phyloP scores from a whole-genome alignment of 1,140 invertebrate genomes.

The Bathynomus jamesi region DNA sequence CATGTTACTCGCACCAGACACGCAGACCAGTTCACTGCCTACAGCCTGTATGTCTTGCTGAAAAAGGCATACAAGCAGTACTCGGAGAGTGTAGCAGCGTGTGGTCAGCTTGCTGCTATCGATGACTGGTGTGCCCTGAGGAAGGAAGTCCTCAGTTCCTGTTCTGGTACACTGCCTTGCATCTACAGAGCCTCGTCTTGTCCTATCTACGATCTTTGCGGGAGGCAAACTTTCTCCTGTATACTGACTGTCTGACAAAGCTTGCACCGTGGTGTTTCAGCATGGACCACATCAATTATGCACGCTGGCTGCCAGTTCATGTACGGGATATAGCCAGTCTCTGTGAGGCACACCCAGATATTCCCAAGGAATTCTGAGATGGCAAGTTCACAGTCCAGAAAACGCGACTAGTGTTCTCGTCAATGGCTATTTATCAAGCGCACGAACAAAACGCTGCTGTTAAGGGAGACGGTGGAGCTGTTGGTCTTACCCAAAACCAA shows the following conservation, averaged over 20 bases:
- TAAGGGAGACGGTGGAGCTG: not conserved
- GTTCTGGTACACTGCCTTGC: constrained; percentile 2
- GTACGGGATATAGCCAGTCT: not conserved
- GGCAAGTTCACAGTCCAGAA: not conserved
- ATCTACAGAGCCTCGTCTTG: not conserved
- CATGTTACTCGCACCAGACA: constrained; percentile 20
- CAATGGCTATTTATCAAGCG: not conserved
- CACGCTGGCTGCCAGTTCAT: not conserved
- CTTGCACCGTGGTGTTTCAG: not conserved
- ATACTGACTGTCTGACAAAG: not conserved
- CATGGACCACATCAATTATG: not conserved
- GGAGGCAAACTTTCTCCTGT: not conserved
- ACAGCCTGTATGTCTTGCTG: constrained; percentile 18
- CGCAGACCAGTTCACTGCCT: constrained; percentile 33
- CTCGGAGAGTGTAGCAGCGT: not conserved
- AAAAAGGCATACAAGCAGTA: constrained; percentile 22
- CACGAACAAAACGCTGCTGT: not conserved
- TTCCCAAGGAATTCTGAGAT: too few species aligned
- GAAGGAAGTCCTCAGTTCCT: not conserved
- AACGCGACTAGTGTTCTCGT: not conserved
- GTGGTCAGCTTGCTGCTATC: not conserved
- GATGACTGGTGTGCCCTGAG: too few species aligned
- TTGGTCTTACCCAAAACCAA: not conserved
- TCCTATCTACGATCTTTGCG: not conserved
- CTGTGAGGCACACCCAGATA: too few species aligned